Evolutionary conservation across 1,140 invertebrate species (phyloP).

Genomic region (Rhopalosiphum maidis): DNA sequence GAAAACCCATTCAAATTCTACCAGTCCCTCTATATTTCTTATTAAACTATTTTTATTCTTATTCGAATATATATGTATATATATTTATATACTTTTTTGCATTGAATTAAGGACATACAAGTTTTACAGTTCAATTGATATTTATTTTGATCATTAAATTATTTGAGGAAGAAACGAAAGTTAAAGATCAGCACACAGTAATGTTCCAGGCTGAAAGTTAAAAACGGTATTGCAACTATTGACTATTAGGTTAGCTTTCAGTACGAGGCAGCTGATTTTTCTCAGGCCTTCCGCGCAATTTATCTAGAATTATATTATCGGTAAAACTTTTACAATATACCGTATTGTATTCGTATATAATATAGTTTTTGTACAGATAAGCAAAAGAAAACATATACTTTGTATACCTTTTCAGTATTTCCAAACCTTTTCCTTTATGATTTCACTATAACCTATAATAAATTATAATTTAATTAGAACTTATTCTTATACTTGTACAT

Average conservation of each 20-base stretch:
- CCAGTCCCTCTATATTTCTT: too few species aligned
- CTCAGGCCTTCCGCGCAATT: background rate
- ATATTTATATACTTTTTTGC: too few species aligned
- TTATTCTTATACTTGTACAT: background rate
- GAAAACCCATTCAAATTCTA: background rate
- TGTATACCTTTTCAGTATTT: background rate
- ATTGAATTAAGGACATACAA: too few species aligned
- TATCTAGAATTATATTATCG: background rate
- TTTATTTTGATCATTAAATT: background rate
- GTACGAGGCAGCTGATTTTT: background rate
- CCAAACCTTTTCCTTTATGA: background rate
- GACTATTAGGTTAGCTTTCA: background rate
- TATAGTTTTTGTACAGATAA: background rate
- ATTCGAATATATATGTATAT: background rate
- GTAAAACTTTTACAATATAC: background rate
- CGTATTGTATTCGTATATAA: background rate
- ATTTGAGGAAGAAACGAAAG: background rate
- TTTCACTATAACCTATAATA: background rate
- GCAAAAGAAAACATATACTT: background rate
- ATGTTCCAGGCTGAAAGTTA: background rate
- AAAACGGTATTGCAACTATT: background rate
- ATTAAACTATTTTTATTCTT: background rate
- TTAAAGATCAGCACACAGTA: background rate
- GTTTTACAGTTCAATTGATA: background rate
- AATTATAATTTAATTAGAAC: background rate